phyloP scores from a whole-genome alignment of 2,888 invertebrate species.

The Xestia ashworthii region DNA sequence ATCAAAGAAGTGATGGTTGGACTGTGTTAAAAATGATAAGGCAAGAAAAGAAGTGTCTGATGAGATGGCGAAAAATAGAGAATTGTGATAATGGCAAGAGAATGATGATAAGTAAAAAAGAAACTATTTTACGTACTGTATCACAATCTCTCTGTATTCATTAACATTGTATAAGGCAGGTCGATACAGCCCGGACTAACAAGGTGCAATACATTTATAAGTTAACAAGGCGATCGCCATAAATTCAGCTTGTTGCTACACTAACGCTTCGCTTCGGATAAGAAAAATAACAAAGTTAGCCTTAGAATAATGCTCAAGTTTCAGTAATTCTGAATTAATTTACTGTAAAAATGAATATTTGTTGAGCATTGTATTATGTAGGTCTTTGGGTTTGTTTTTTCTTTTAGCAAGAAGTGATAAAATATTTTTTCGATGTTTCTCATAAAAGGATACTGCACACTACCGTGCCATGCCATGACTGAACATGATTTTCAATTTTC shows the following conservation, averaged over 20 bases:
- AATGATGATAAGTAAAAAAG: not conserved
- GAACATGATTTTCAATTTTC: too few species aligned
- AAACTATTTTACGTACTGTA: not conserved
- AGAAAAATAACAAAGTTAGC: conserved; percentile 73
- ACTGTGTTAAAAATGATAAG: too few species aligned
- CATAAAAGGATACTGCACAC: not conserved
- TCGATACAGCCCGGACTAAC: conserved; percentile 59
- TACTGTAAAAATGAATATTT: conserved; percentile 1
- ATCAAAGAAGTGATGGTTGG: too few species aligned
- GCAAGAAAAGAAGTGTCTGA: too few species aligned
- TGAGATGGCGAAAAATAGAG: too few species aligned
- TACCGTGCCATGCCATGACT: not conserved
- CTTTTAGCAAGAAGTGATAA: not conserved
- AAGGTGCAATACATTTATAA: conserved; percentile 83
- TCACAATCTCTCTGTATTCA: conserved; percentile 18
- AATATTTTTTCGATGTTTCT: not conserved
- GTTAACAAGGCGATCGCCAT: conserved; percentile 81
- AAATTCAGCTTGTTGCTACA: conserved; percentile 76
- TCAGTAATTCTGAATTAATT: conserved; percentile 29
- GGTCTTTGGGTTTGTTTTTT: not conserved
- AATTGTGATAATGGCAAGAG: too few species aligned
- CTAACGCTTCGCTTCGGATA: conserved; percentile 64
- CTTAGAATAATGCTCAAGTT: conserved; percentile 57
- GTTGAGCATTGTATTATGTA: not conserved
- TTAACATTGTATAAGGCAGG: conserved; percentile 43